Conservation (phyloP, 2,888 invertebrate species). For the Chrysomela aeneicollis region DNA sequence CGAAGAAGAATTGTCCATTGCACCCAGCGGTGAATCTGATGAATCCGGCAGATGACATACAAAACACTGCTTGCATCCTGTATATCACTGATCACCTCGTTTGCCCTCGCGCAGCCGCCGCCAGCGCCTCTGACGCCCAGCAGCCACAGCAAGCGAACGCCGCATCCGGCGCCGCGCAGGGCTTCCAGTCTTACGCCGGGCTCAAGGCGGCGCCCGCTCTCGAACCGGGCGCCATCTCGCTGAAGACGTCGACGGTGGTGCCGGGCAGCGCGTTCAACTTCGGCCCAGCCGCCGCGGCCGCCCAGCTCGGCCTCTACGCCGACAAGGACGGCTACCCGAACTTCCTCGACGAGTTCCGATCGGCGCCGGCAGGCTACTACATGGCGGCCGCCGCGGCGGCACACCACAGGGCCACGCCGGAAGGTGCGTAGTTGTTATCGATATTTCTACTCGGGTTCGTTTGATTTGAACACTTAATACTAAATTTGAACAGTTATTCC, state of each 20-base stretch:
- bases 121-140: constrained; percentile 31
- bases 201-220: constrained; percentile 59
- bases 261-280: constrained; percentile 88
- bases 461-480: neutral
- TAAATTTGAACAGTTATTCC: no score
- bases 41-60: no score
- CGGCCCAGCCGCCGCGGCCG: constrained; percentile 73
- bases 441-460: no score
- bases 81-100: no score
- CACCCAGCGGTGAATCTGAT: no score
- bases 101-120: constrained; percentile 3
- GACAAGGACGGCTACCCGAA: constrained; percentile 74
- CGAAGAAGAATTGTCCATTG: no score
- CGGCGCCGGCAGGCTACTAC: constrained; percentile 68
- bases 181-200: constrained; percentile 69
- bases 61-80: no score
- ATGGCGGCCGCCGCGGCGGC: constrained; percentile 60
- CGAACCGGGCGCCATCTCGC: constrained; percentile 65
- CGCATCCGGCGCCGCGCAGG: constrained; percentile 54
- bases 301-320: constrained; percentile 67
- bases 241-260: constrained; percentile 76
- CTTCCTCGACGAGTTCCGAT: constrained; percentile 74
- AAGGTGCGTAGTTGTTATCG: no score
- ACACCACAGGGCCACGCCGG: constrained; percentile 49
- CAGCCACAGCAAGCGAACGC: constrained; percentile 37